Percentiles rank a stretch among this genome's conserved stretches.
Conservation (phyloP, 2,113 vertebrate genomes). For the Caranx ignobilis region DNA sequence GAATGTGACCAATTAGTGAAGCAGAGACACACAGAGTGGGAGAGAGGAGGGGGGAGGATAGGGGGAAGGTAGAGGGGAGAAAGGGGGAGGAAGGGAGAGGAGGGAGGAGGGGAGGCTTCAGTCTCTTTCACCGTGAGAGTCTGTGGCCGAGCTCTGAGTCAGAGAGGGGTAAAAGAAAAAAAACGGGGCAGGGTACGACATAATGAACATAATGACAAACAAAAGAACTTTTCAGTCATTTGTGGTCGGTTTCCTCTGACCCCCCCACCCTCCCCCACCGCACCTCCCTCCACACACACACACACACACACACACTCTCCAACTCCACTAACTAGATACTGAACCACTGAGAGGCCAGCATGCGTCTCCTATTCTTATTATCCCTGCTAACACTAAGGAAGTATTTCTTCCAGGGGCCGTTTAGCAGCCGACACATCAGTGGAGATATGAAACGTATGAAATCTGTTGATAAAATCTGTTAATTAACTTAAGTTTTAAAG, state of each 20-base stretch:
- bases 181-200: conserved; percentile 68
- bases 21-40: conserved; percentile 72
- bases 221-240: conserved; percentile 81
- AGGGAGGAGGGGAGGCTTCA: conserved; percentile 20
- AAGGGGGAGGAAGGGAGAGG: too few species aligned
- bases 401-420: too few species aligned
- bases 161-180: conserved; percentile 56
- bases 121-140: conserved; percentile 68
- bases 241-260: conserved; percentile 57
- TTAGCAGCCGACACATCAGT: too few species aligned
- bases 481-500: neutral
- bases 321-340: conserved; percentile 3
- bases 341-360: conserved; percentile 11
- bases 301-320: neutral
- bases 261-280: conserved; percentile 8
- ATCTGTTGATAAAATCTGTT: conserved; percentile 2
- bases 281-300: too few species aligned
- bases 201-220: conserved; percentile 75
- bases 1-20: conserved; percentile 89
- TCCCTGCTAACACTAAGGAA: neutral
- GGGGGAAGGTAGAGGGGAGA: neutral
- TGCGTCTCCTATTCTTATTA: conserved; percentile 28
- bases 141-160: conserved; percentile 60
- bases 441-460: too few species aligned
- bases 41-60: conserved; percentile 47